These are phyloP conservation scores for Ivindomyrus marchei DNA, from an alignment of 2,113 vertebrate species.

Conservation along the genomic window DNA sequence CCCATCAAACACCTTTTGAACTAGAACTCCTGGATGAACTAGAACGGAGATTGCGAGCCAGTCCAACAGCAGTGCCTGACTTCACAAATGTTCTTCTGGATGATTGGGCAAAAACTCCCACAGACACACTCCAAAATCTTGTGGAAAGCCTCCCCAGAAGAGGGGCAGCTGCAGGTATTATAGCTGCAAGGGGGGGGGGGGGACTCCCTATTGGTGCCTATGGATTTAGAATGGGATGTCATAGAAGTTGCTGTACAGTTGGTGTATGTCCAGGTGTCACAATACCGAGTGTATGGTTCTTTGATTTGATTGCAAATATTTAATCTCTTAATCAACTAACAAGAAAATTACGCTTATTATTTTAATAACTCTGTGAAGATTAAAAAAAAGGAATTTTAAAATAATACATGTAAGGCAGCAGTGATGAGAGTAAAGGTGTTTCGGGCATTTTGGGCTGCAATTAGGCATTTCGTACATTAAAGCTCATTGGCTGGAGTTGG, in stretches of 20 bases:
- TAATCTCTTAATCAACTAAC: constrained; percentile 1
- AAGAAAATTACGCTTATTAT: neutral
- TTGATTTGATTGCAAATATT: constrained; percentile 4
- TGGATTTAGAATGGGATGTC: neutral
- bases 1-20: too few relatives aligned
- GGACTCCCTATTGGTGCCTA: neutral
- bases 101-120: neutral
- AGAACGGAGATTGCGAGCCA: too few relatives aligned
- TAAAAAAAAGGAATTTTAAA: neutral
- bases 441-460: neutral
- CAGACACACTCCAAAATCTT: neutral
- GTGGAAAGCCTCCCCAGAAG: neutral
- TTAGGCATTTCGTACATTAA: constrained; percentile 24
- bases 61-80: neutral
- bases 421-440: constrained; percentile 16
- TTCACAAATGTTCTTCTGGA: neutral
- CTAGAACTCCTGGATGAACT: too few relatives aligned
- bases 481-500: constrained; percentile 13
- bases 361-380: neutral
- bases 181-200: too few relatives aligned
- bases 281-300: neutral
- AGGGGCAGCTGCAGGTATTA: neutral
- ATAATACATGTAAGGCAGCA: constrained; percentile 14
- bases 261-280: neutral
- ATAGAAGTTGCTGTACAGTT: neutral